A percentile compares a stretch with the other conserved stretches of the same genome.
These are phyloP conservation scores for Andrena chrysosceles DNA, from an alignment of 2,888 invertebrate genomes.

Conservation along the genomic window DNA sequence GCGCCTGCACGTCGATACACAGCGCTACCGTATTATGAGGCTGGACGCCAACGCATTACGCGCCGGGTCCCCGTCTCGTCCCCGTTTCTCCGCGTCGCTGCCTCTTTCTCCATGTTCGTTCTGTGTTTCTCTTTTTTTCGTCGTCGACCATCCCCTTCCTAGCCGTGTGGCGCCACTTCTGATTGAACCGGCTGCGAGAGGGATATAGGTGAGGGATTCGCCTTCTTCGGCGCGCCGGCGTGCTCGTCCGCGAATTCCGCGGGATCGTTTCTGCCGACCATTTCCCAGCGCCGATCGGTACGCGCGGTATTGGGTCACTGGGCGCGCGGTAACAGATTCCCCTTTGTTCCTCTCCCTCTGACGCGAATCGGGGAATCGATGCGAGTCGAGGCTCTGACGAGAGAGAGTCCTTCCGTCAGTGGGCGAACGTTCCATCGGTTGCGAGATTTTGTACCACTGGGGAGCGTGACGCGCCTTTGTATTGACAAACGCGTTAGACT, in stretches of 20 bases:
- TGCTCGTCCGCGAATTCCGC: slow-evolving; percentile 67
- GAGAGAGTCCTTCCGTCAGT: slow-evolving; percentile 43
- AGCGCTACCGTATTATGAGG: slow-evolving; percentile 63
- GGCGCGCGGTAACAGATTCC: slow-evolving; percentile 55
- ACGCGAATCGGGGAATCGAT: slow-evolving; percentile 9
- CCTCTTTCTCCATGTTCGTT: not conserved
- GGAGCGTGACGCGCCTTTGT: slow-evolving; percentile 20
- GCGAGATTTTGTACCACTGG: not conserved
- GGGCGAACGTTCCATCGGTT: slow-evolving; percentile 36
- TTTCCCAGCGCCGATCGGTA: slow-evolving; percentile 71
- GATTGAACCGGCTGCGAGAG: slow-evolving; percentile 77
- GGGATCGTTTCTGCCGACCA: slow-evolving; percentile 68
- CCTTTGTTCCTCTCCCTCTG: slow-evolving; percentile 64
- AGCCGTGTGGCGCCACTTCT: slow-evolving; percentile 79
- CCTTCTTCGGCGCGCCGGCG: slow-evolving; percentile 52
- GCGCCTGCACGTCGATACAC: slow-evolving; percentile 60
- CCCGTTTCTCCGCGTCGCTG: slow-evolving; percentile 2
- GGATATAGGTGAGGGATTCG: slow-evolving; percentile 68
- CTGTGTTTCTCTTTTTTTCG: slow-evolving; percentile 7
- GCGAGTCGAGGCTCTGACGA: slow-evolving; percentile 17
- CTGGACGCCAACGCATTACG: slow-evolving; percentile 66
- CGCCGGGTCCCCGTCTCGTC: slow-evolving; percentile 23
- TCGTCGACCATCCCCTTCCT: slow-evolving; percentile 42
- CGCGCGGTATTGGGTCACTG: slow-evolving; percentile 71
- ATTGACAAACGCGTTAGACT: not conserved